A percentile compares a stretch with the other conserved stretches of the same genome.
Evolutionary conservation across 2,113 vertebrate genomes (phyloP).

Genomic region (Nyctibius bracteatus): DNA sequence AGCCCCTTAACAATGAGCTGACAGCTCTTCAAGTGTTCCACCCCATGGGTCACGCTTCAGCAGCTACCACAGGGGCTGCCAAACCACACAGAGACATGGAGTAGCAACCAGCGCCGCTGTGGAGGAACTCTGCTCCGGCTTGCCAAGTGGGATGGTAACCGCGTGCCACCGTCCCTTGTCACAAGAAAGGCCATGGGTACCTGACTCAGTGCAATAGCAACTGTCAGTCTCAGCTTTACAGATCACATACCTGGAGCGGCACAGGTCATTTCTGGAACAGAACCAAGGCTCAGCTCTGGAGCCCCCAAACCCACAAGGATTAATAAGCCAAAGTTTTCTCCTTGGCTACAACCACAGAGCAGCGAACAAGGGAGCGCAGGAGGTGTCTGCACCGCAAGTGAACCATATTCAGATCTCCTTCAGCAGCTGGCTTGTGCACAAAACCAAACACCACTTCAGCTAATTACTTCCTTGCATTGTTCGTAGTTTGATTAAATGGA

Average conservation of each 20-base stretch:
- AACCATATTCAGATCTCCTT: neutral
- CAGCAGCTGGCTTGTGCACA: neutral
- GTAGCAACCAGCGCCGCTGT: neutral
- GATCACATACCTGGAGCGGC: rapidly evolving
- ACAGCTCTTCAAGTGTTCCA: neutral
- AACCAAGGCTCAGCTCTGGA: neutral
- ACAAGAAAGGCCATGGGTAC: neutral
- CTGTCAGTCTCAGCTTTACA: neutral
- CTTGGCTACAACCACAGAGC: neutral
- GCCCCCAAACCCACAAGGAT: neutral
- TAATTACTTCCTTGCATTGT: constrained; percentile 14
- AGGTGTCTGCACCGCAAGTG: neutral
- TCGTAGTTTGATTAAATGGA: neutral
- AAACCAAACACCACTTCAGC: neutral
- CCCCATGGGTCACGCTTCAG: neutral
- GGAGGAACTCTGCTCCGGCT: neutral
- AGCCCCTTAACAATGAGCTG: neutral
- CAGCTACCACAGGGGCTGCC: neutral
- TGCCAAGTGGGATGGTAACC: neutral
- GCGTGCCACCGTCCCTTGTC: neutral
- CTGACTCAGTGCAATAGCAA: neutral
- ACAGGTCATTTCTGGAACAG: neutral
- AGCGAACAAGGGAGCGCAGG: neutral
- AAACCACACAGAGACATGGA: rapidly evolving
- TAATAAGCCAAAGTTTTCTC: neutral